Percentiles rank a stretch among this genome's conserved stretches.
phyloP scores from a whole-genome alignment of 2,888 invertebrate genomes.

The Marronus borbonicus region DNA sequence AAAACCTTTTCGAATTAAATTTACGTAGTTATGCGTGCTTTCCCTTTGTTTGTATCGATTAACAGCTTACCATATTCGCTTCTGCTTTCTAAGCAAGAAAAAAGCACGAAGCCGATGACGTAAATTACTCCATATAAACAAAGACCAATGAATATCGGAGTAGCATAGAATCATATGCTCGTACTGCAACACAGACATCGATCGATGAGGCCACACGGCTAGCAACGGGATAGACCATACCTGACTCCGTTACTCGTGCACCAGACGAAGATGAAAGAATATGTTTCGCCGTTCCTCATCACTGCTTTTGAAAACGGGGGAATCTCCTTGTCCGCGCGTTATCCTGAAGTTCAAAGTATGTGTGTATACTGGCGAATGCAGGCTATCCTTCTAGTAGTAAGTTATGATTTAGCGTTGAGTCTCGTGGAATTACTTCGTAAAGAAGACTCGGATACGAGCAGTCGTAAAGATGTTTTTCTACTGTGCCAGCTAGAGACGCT shows the following conservation, averaged over 20 bases:
- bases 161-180: slow-evolving; percentile 19
- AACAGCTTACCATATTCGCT: background rate
- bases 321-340: slow-evolving; percentile 23
- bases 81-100: background rate
- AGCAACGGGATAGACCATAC: background rate
- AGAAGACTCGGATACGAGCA: slow-evolving; percentile 26
- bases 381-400: slow-evolving; percentile 29
- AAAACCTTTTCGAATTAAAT: too few species aligned
- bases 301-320: slow-evolving; percentile 12
- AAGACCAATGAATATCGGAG: slow-evolving; percentile 40
- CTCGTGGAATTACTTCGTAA: slow-evolving; percentile 38
- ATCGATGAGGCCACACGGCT: slow-evolving; percentile 24
- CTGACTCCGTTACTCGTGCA: background rate
- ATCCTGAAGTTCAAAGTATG: slow-evolving; percentile 23
- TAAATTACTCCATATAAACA: slow-evolving; percentile 35
- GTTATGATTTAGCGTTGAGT: slow-evolving; percentile 44
- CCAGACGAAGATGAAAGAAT: slow-evolving; percentile 8
- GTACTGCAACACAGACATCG: slow-evolving; percentile 17
- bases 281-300: slow-evolving; percentile 12
- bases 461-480: slow-evolving; percentile 22
- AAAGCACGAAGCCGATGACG: slow-evolving; percentile 24
- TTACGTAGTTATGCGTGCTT: background rate
- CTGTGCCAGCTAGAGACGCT: slow-evolving; percentile 5
- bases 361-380: slow-evolving; percentile 20
- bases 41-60: slow-evolving; percentile 11